Conservation (phyloP, 2,888 invertebrate genomes). For the Laothoe populi region DNA sequence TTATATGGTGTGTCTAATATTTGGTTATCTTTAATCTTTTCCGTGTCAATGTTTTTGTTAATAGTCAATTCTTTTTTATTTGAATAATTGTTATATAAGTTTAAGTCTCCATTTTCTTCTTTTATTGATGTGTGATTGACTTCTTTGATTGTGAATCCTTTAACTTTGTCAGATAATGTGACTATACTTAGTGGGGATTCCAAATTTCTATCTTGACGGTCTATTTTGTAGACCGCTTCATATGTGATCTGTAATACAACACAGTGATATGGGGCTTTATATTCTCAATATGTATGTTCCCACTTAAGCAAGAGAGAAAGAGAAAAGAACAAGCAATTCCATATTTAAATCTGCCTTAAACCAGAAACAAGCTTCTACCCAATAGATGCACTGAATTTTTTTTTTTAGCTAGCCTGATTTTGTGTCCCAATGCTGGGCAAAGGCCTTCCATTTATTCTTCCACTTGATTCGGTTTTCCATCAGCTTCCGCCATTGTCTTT, state of each 20-base stretch:
- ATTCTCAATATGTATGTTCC: no score
- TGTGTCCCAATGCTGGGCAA: no score
- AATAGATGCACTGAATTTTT: no score
- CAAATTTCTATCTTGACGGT: conserved; percentile 47
- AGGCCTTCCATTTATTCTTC: no score
- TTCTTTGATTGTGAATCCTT: not conserved
- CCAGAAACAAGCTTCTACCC: no score
- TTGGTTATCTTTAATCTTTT: not conserved
- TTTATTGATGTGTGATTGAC: not conserved
- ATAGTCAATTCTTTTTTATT: not conserved
- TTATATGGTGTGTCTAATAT: not conserved
- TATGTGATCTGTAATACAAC: conserved; percentile 51
- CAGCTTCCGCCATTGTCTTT: no score
- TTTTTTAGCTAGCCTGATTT: no score
- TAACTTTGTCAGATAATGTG: conserved; percentile 18
- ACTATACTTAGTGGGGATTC: conserved; percentile 50
- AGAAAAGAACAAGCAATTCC: no score
- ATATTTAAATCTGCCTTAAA: no score
- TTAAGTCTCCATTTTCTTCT: not conserved
- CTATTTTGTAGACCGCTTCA: conserved; percentile 59
- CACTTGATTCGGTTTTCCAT: no score
- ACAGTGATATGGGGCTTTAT: no score
- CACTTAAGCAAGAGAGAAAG: no score
- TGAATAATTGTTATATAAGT: not conserved
- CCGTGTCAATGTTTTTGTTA: not conserved